Evolutionary conservation across 2,888 invertebrate species (phyloP), one percentile per base, ranked within the genome.

Genomic region (Harpagoxenus sublaevis): DNA sequence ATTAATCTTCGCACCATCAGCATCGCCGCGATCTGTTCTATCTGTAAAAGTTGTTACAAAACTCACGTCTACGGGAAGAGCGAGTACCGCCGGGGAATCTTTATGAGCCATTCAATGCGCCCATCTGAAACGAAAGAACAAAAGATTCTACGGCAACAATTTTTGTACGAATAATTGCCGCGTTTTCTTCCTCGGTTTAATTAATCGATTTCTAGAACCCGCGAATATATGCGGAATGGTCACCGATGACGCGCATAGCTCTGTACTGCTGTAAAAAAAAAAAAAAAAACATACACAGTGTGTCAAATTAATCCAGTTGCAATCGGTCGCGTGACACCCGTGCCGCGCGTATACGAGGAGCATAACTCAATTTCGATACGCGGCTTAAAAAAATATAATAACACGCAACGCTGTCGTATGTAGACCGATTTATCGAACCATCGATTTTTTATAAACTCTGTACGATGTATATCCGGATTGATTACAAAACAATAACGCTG

Each of bases 301-400:
- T 60, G 57, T 60, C 48, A 60, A 57, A 73, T 81, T 81, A 73
- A 81, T 81, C 79, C 79, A 73, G 71, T 81, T 81, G 73, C 79
- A 71, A 45, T 48, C 55, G 70, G 70, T 71, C 35, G 73, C 73
- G 57, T 71, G 73, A 60, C 79, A 60, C n/a, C 12, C 71, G 3
- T 45, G 55, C 23, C 35, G 31, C 57, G 18, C 57, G 45, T 42
- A 35, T 48, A 48, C 48, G 35, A 51, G 48, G 31, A 48, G 48
- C 23, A 35, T 60, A 81, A 81, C 79, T 81, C 79, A 60, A 60
- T 81, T 81, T 81, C 51, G 48, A 60, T 73, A 60, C 35, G 60
- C 73, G 48, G 73, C 48, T 81, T 73, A 66, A 66, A 78, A 48
- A 78, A 71, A 79, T 79, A 79, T 81, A 81, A 81, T 81, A 73